Conservation (phyloP, 1,140 invertebrate species). For the Cotesia chilonis region DNA sequence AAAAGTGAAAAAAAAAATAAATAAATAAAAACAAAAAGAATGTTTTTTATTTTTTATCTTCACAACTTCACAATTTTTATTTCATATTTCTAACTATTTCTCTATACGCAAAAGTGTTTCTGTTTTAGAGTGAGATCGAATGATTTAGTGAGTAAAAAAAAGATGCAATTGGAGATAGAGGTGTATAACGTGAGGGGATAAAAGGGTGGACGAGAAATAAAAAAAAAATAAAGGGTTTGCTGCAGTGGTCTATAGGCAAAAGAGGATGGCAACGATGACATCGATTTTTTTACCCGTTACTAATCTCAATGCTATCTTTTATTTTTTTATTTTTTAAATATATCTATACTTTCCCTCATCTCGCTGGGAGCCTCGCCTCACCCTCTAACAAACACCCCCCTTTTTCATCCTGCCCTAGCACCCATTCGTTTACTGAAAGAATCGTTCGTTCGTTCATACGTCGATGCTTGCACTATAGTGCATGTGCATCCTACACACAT, state of each 20-base stretch:
- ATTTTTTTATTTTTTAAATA: background rate
- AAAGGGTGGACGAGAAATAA: constrained; percentile 2
- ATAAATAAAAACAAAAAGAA: background rate
- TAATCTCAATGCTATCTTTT: constrained; percentile 39
- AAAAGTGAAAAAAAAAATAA: constrained; percentile 20
- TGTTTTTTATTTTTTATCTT: background rate
- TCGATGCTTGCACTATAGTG: background rate
- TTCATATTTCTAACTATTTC: too few relatives aligned
- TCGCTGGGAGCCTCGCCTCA: background rate
- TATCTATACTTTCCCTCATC: constrained; percentile 1
- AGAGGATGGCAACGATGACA: constrained; percentile 17
- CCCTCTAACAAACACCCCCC: constrained; percentile 8
- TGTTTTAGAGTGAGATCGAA: constrained; percentile 2
- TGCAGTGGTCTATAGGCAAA: constrained; percentile 30
- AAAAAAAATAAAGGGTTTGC: constrained; percentile 23
- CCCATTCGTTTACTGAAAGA: constrained; percentile 14
- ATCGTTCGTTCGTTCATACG: constrained; percentile 20
- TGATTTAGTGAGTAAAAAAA: constrained; percentile 1
- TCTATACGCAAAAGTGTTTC: too few relatives aligned
- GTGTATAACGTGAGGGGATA: constrained; percentile 26
- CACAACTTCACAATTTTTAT: background rate
- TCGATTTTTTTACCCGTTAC: constrained; percentile 43
- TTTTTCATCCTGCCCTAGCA: constrained; percentile 16
- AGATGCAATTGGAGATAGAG: constrained; percentile 33
- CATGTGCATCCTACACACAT: constrained; percentile 32